A percentile compares a stretch with the other conserved stretches of the same genome.
Evolutionary conservation across 2,797 vertebrate species (phyloP).

Genomic region (Ispidina lecontei): DNA sequence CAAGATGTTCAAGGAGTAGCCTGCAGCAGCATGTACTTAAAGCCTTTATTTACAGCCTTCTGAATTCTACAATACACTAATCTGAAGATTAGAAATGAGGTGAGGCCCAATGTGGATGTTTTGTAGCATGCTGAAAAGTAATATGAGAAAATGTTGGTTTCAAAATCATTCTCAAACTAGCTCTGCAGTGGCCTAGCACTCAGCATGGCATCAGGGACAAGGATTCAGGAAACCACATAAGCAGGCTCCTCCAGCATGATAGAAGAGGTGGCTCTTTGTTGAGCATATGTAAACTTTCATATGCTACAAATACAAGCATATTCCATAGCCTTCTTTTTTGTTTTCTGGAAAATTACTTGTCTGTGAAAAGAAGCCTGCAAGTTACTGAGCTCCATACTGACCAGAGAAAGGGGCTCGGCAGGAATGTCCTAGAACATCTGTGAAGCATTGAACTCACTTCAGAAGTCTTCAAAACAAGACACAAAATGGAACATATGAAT

Average conservation of each 20-base stretch:
- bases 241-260: background rate
- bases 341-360: background rate
- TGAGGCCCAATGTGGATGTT: background rate
- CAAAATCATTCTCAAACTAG: background rate
- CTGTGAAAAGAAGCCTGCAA: background rate
- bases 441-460: background rate
- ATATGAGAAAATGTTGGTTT: background rate
- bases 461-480: background rate
- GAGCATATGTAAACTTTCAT: background rate
- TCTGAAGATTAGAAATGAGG: background rate
- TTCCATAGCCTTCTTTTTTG: background rate
- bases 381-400: background rate
- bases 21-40: background rate
- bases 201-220: background rate
- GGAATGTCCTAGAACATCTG: background rate
- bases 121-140: background rate
- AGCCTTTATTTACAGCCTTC: background rate
- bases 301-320: background rate
- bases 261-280: background rate
- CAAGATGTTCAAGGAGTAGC: background rate
- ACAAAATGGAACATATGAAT: background rate
- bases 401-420: background rate
- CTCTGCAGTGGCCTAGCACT: background rate
- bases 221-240: background rate
- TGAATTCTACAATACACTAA: background rate